These are phyloP conservation scores for Thera britannica DNA, from an alignment of 2,888 invertebrate genomes.

Conservation along the genomic window DNA sequence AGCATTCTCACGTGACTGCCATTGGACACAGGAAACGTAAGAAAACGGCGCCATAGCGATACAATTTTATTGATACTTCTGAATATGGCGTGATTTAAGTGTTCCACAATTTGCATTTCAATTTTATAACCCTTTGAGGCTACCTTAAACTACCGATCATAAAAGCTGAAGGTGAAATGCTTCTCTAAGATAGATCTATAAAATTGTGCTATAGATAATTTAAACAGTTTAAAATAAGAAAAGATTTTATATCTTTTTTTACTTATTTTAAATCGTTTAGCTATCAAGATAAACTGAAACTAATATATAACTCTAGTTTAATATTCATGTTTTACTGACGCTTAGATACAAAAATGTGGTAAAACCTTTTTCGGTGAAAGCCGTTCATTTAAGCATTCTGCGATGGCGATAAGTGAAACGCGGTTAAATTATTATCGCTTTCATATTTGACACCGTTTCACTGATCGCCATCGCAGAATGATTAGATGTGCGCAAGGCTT, in stretches of 20 bases:
- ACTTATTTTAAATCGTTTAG: neutral
- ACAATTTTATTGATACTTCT: conserved; percentile 35
- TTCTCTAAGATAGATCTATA: neutral
- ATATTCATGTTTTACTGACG: no score
- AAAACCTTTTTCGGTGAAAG: no score
- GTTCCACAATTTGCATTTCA: neutral
- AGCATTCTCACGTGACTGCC: conserved; percentile 33
- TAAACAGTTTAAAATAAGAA: conserved; percentile 1
- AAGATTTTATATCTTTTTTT: neutral
- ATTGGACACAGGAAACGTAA: conserved; percentile 29
- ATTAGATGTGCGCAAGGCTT: no score
- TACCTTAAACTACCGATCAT: neutral
- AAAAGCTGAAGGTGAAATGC: neutral
- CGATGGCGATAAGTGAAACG: no score
- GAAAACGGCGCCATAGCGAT: conserved; percentile 30
- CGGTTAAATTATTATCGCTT: no score
- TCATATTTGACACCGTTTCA: no score
- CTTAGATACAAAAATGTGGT: no score
- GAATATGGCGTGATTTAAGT: conserved; percentile 1
- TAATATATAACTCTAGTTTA: neutral
- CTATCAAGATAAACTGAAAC: neutral
- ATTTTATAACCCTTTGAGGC: conserved; percentile 2
- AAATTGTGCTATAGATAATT: neutral
- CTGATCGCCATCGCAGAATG: no score
- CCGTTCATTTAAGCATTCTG: no score